These are phyloP conservation scores for Ashinkailepas kermadecensis DNA, from an alignment of 2,888 invertebrate species.

Conservation along the genomic window DNA sequence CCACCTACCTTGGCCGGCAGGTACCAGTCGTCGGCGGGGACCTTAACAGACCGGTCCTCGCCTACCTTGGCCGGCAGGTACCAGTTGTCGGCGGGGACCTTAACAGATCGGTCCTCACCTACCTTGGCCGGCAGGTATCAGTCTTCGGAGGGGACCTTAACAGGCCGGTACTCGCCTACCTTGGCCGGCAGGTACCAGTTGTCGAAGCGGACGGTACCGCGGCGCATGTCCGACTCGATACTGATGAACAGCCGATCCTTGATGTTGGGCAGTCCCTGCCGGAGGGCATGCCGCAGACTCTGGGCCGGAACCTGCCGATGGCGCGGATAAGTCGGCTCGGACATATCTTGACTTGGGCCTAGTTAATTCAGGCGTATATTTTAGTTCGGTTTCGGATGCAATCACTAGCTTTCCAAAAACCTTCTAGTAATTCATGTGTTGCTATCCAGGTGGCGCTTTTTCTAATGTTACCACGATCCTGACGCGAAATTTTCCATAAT, in stretches of 20 bases:
- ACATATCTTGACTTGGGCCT: neutral
- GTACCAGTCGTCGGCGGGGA: constrained; percentile 78
- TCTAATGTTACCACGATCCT: no score
- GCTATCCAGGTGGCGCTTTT: no score
- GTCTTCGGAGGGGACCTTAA: constrained; percentile 68
- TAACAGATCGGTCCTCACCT: no score
- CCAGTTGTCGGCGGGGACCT: constrained; percentile 83
- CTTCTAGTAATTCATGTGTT: no score
- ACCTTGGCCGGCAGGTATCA: constrained; percentile 74
- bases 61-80: constrained; percentile 65
- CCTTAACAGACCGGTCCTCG: constrained; percentile 40
- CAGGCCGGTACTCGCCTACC: constrained; percentile 36
- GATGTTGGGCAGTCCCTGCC: constrained; percentile 60
- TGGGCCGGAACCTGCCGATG: constrained; percentile 62
- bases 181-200: constrained; percentile 79
- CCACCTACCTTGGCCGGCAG: constrained; percentile 69
- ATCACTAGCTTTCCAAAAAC: no score
- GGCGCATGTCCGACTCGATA: constrained; percentile 77
- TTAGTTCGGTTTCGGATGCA: no score
- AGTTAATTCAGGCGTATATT: no score
- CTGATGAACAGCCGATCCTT: constrained; percentile 79
- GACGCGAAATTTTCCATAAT: no score
- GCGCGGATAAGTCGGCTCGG: neutral
- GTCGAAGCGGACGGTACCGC: constrained; percentile 81
- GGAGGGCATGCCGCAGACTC: constrained; percentile 56